A percentile compares a stretch with the other conserved stretches of the same genome.
phyloP scores from a whole-genome alignment of 2,797 vertebrate genomes.

The Dallia pectoralis region DNA sequence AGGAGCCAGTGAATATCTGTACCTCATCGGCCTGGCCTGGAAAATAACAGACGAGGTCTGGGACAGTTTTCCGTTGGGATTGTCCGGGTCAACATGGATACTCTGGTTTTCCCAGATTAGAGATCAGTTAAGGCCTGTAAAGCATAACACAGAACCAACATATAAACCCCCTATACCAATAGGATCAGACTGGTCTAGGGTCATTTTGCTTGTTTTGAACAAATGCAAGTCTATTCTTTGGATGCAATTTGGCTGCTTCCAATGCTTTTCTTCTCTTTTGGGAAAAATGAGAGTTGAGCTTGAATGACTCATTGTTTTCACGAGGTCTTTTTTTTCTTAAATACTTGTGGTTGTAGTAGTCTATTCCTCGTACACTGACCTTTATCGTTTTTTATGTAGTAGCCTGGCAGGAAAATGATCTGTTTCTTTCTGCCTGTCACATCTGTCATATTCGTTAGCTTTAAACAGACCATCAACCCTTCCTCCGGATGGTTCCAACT shows the following conservation, averaged over 20 bases:
- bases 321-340: constrained; percentile 60
- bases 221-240: constrained; percentile 7
- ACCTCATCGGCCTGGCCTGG: constrained; percentile 7
- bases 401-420: constrained; percentile 69
- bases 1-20: constrained; percentile 38
- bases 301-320: constrained; percentile 72
- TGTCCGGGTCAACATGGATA: constrained; percentile 9
- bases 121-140: background rate
- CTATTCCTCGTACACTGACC: constrained; percentile 53
- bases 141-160: background rate
- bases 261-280: constrained; percentile 17
- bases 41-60: constrained; percentile 13
- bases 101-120: constrained; percentile 4
- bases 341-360: constrained; percentile 44
- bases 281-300: constrained; percentile 54
- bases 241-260: constrained; percentile 25
- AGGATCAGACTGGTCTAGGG: background rate
- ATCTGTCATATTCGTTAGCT: constrained; percentile 44
- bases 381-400: constrained; percentile 60
- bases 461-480: constrained; percentile 13
- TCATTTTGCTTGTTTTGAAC: background rate
- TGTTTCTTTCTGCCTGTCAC: constrained; percentile 7
- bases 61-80: constrained; percentile 6
- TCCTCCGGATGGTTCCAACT: constrained; percentile 14
- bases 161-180: constrained; percentile 15